Evolutionary conservation across 2,888 invertebrate genomes (phyloP), one percentile per base, ranked within the genome.

Genomic region (Pristionchus maxplancki): DNA sequence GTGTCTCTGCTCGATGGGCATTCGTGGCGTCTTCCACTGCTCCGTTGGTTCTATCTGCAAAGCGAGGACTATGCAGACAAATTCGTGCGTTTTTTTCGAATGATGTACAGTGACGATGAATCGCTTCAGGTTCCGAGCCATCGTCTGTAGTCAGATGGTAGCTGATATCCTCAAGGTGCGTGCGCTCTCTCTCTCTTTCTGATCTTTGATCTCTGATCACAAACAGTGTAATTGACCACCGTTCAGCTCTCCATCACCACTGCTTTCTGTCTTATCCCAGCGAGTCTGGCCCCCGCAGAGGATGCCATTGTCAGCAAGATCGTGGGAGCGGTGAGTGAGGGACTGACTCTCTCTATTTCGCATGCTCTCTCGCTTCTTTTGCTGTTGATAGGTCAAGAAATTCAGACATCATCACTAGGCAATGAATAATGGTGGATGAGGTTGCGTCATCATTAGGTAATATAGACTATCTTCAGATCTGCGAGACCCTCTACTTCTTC

Each of bases 401-500:
- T n/a, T 58, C 5, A 58, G 6, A 17, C 11, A 58, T 58, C n/a
- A 58, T 58, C 20, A 17, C 20, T 8, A 58, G 58, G 20, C 11
- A 8, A 58, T 44, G 44, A 6, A 44, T 6, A 44, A 11, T 9
- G 11, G 11, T 44, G 44, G 11, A 9, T 44, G 8, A 11, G 44
- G 11, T 44, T 9, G 44, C 44, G 44, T 44, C 6, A 44, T 44
- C 44, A 44, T n/a, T n/a, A 44, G 44, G 44, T 11, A 17, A 58
- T 58, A 11, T 17, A 58, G 44, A 11, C 11, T 13, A 58, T 31
- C 24, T 40, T 44, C 44, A 78, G 74, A 9, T 8, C 13, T 78
- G 74, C 74, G 74, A 64, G 64, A 31, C 71, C 6, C 44, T 78
- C 28, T 48, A 78, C 28, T 78, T 78, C 78, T 78, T 78, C 44